Conservation (phyloP, 35 echinoderm and acorn worm species). For the Patiria miniata region DNA sequence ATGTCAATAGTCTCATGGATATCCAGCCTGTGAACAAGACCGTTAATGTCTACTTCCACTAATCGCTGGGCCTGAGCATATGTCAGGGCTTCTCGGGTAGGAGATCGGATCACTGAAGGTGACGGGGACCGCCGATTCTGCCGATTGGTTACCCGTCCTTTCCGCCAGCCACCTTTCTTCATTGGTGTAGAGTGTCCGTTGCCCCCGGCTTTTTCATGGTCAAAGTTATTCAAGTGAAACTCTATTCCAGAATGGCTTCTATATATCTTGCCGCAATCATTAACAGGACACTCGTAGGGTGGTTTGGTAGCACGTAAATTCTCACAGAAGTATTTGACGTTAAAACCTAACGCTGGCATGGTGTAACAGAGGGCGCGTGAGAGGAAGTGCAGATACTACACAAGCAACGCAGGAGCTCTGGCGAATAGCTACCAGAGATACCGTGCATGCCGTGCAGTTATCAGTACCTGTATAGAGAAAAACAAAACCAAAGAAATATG, state of each 20-base stretch:
- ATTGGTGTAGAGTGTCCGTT: constrained; percentile 69
- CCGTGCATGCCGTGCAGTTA: neutral
- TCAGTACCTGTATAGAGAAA: neutral
- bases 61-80: constrained; percentile 98
- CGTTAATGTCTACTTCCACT: constrained; percentile 97
- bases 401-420: constrained; percentile 11
- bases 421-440: neutral
- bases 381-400: constrained; percentile 12
- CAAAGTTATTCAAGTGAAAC: constrained; percentile 91
- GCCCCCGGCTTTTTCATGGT: constrained; percentile 85
- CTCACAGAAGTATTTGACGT: constrained; percentile 92
- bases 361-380: constrained; percentile 15
- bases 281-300: constrained; percentile 94
- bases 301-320: constrained; percentile 98
- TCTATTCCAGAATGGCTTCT: constrained; percentile 88
- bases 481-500: constrained; percentile 1
- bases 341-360: constrained; percentile 91
- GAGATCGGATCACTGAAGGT: constrained; percentile 78
- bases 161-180: constrained; percentile 80
- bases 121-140: constrained; percentile 67
- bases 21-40: constrained; percentile 82
- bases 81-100: constrained; percentile 83
- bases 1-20: constrained; percentile 97
- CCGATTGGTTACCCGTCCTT: constrained; percentile 57
- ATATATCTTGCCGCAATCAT: constrained; percentile 91